phyloP scores from a whole-genome alignment of 2,888 invertebrate species.

The Hirtodrosophila histrioides region DNA sequence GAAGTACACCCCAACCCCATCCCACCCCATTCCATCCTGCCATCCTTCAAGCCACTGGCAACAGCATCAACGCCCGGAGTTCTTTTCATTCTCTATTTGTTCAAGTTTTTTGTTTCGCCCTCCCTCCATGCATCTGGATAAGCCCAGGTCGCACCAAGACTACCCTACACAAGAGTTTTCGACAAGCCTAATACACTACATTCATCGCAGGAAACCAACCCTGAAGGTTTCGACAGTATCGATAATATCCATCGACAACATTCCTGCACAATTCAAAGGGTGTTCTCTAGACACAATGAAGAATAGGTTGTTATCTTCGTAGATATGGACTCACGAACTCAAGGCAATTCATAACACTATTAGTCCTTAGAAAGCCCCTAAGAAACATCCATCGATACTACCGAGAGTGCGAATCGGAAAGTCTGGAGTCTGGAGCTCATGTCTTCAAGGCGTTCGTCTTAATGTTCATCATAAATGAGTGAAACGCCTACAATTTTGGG shows the following conservation, averaged over 20 bases:
- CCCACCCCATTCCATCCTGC: no score
- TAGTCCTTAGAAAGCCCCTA: no score
- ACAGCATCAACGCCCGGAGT: slow-evolving; percentile 43
- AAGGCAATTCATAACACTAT: no score
- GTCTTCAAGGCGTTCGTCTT: not conserved
- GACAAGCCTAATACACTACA: no score
- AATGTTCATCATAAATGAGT: not conserved
- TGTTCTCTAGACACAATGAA: no score
- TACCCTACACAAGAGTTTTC: slow-evolving; percentile 17
- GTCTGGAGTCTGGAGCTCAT: not conserved
- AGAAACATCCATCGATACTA: no score
- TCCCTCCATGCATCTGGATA: not conserved
- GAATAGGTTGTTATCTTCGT: no score
- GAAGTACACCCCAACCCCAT: slow-evolving; percentile 6
- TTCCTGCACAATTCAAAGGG: no score
- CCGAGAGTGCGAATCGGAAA: not conserved
- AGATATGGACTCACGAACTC: no score
- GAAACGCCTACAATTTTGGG: slow-evolving; percentile 2
- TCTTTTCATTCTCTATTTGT: slow-evolving; percentile 30
- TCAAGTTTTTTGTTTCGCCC: slow-evolving; percentile 23
- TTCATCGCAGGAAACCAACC: no score
- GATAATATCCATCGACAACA: no score
- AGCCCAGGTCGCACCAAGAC: slow-evolving; percentile 4
- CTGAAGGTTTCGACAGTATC: no score
- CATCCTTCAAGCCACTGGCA: slow-evolving; percentile 30